Evolutionary conservation across 2,888 invertebrate genomes (phyloP), one percentile per base, ranked within the genome.

Genomic region (Glyphotaelius pellucidus): DNA sequence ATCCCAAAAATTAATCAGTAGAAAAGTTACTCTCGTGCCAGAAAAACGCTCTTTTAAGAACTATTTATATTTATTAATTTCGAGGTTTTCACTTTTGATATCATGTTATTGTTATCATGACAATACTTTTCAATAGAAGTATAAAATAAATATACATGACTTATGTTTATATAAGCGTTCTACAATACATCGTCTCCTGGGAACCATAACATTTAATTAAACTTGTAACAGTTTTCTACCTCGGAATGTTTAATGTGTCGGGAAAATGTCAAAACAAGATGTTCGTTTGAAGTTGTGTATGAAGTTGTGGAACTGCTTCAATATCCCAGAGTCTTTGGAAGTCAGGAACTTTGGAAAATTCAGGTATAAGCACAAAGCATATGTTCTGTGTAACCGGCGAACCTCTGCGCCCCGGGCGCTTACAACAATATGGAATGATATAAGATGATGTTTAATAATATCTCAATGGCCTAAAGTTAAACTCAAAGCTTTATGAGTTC

Each of bases 221-320:
- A 67, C 67, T 67, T 67, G 67, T 25, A 67, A n/a, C 81, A 81
- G 81, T 32, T 81, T 81, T 81, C 81, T 81, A 32, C 81, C 32
- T 32, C 14, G 81, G 31, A 32, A 81, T 81, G 81, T 31, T n/a
- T 67, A 7, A 32, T 32, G 81, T 81, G 81, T 32, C 19, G 32
- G 32, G 81, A 81, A 81, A 32, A 81, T 81, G 32, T 81, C 81
- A 81, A 32, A 81, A 81, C 81, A 81, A 81, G 81, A 81, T 81
- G 81, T 81, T 81, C 32, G 81, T 32, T 81, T 81, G 31, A 81
- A 81, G 81, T 81, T 67, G 67, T 67, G 67, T 67, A 25, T 67
- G 67, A 67, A 86, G 85, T 86, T 86, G 30, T 86, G 47, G n/a
- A 86, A 86, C 47, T 86, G 86, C 42, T 47, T 86, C 86, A 86